Conservation (phyloP, 2,797 vertebrate species). For the Clangula hyemalis region DNA sequence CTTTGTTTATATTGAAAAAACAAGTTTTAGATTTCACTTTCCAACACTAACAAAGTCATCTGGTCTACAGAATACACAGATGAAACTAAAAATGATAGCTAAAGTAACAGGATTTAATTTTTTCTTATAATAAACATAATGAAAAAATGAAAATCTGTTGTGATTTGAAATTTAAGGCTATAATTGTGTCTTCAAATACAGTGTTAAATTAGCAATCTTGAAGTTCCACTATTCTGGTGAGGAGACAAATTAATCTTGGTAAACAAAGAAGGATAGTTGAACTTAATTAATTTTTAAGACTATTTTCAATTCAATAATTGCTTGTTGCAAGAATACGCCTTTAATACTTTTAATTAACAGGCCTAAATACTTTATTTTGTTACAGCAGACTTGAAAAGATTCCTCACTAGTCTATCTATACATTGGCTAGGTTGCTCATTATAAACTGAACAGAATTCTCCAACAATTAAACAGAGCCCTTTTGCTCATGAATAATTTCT, state of each 20-base stretch:
- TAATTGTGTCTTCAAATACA: neutral
- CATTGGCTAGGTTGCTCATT: neutral
- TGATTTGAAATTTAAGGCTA: neutral
- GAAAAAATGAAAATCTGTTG: neutral
- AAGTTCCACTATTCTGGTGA: neutral
- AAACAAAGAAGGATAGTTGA: neutral
- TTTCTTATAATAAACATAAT: neutral
- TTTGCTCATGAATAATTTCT: neutral
- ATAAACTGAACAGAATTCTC: neutral
- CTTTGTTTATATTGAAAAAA: neutral
- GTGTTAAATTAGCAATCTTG: neutral
- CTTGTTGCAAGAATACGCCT: neutral
- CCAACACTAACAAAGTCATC: neutral
- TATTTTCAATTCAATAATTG: neutral
- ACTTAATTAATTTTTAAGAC: slow-evolving; percentile 22
- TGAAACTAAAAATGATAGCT: neutral
- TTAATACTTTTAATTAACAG: slow-evolving; percentile 45
- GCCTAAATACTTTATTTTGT: slow-evolving; percentile 30
- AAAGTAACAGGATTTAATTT: neutral
- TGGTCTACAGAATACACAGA: neutral
- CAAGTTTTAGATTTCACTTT: neutral
- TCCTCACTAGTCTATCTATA: neutral
- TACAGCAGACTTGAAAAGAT: neutral
- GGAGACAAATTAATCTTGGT: neutral
- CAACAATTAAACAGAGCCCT: neutral